phyloP scores from a whole-genome alignment of 2,888 invertebrate species.

The Pimpla rufipes region DNA sequence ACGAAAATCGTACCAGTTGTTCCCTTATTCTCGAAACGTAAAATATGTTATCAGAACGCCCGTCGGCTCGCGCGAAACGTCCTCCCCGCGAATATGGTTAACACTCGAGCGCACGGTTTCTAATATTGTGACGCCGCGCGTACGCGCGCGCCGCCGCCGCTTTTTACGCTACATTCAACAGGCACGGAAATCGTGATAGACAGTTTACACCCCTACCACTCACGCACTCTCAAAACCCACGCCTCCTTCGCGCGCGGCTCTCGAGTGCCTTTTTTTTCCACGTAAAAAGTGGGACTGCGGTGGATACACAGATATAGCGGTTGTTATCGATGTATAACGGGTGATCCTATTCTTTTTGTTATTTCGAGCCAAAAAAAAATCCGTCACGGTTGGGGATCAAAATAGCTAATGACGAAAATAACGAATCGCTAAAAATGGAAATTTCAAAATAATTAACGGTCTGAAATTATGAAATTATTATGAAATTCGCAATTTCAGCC shows the following conservation, averaged over 20 bases:
- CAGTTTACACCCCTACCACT: conserved; percentile 44
- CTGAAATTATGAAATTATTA: no score
- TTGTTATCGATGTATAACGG: conserved; percentile 77
- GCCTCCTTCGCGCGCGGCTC: conserved; percentile 39
- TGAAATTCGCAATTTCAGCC: no score
- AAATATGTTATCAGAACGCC: not conserved
- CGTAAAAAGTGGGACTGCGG: conserved; percentile 82
- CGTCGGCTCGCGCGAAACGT: not conserved
- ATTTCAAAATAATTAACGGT: no score
- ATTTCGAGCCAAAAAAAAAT: no score
- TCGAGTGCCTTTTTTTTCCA: conserved; percentile 73
- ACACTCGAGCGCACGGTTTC: not conserved
- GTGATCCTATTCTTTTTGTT: conserved; percentile 67
- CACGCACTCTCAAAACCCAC: conserved; percentile 17
- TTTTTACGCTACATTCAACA: not conserved
- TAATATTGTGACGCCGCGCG: not conserved
- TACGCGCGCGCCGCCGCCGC: not conserved
- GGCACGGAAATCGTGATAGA: not conserved
- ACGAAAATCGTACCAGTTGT: not conserved
- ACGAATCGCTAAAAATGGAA: no score
- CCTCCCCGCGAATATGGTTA: not conserved
- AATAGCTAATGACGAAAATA: no score
- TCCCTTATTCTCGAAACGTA: not conserved
- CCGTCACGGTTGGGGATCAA: no score
- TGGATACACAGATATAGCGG: conserved; percentile 77